Evolutionary conservation across 2,888 invertebrate species (phyloP).

Genomic region (Luperina nickerlii): DNA sequence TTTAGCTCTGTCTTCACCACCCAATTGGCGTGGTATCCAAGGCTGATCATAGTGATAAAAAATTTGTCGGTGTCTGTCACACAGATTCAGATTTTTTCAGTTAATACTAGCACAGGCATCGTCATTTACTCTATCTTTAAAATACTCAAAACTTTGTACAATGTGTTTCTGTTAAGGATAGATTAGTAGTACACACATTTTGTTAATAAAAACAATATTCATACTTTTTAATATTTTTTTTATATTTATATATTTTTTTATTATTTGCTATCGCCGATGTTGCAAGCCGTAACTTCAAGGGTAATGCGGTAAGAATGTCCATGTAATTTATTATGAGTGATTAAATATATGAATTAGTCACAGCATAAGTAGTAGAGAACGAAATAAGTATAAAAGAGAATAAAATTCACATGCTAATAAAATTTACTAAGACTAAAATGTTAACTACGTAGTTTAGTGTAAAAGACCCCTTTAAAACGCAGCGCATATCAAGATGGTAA

Average conservation of each 20-base stretch:
- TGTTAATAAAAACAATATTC: not conserved
- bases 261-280: conserved; percentile 3
- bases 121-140: not conserved
- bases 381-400: conserved; percentile 39
- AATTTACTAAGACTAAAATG: conserved; percentile 43
- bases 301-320: not conserved
- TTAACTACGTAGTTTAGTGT: conserved; percentile 38
- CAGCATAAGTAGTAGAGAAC: conserved; percentile 38
- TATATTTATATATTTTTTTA: not conserved
- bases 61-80: not conserved
- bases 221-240: too few species aligned
- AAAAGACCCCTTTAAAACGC: conserved; percentile 37
- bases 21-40: not conserved
- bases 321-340: conserved; percentile 3
- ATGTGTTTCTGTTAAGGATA: not conserved
- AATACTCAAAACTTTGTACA: not conserved
- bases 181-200: not conserved
- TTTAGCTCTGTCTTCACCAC: not conserved
- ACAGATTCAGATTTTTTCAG: too few species aligned
- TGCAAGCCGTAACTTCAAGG: conserved; percentile 1
- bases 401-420: conserved; percentile 46
- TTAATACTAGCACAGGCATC: not conserved
- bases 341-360: conserved; percentile 24
- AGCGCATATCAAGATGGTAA: conserved; percentile 38
- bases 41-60: not conserved